Evolutionary conservation across 2,888 invertebrate species (phyloP), one percentile per base, ranked within the genome.

Genomic region (Drosophila aldrichi): DNA sequence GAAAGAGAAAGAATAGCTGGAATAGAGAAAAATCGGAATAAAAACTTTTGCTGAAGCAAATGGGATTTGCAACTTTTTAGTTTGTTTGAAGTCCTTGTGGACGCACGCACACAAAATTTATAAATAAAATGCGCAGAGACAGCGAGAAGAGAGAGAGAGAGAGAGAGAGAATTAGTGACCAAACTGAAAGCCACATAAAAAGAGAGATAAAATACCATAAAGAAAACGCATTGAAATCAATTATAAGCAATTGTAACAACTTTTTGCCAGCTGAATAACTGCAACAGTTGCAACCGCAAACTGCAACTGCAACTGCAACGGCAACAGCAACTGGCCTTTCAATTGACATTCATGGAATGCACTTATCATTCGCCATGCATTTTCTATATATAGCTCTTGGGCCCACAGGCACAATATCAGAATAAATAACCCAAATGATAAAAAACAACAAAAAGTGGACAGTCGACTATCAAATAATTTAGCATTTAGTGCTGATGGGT

Each of bases 201-300:
- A 12, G n/a, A 10, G 18, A 40, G 3, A n/a, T 14, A 38, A 34
- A 58, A 38, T 40, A 25, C 48, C 25, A 54, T 25, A 49, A 68
- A 67, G 44, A 69, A 68, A 56, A 56, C 46, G 61, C 67, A 68
- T 49, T 22, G 40, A 72, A 78, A 76, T 73, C 76, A 79, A 77
- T 79, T 79, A 79, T 52, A 77, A 65, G 62, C 57, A 70, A 77
- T 70, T 55, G 43, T 36, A 57, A 76, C 54, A 79, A 73, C 18
- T 75, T 70, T 70, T 57, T 34, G 59, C 43, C 61, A 69, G 62
- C 61, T 68, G 44, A 25, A 41, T 58, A 65, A 36, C 51, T 36
- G 43, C 61, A 69, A 25, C 25, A 25, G 25, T 25, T 25, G 25
- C 25, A 25, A 25, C 25, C 25, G 25, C 25, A 25, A 56, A 43